A percentile compares a stretch with the other conserved stretches of the same genome.
Evolutionary conservation across 2,888 invertebrate species (phyloP).

Genomic region (Charanyca ferruginea): DNA sequence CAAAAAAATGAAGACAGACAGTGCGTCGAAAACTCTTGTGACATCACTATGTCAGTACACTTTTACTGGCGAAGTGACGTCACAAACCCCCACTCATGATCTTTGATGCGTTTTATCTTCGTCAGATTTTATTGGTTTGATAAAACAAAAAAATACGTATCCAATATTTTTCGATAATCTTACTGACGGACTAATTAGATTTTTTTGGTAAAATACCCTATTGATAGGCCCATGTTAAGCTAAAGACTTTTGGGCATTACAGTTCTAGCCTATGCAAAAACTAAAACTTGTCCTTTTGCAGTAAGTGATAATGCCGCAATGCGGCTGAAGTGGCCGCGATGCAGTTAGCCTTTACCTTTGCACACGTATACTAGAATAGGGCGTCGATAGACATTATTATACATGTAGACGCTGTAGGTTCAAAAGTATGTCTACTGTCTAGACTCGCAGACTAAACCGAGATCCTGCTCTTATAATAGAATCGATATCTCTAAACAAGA

Average conservation of each 20-base stretch:
- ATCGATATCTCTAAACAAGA: constrained; percentile 26
- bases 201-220: too few species aligned
- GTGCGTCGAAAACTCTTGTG: too few species aligned
- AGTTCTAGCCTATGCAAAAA: constrained; percentile 4
- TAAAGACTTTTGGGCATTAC: background rate
- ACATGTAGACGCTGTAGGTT: background rate
- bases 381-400: constrained; percentile 13
- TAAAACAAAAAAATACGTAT: too few species aligned
- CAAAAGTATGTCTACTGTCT: constrained; percentile 17
- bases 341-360: constrained; percentile 40
- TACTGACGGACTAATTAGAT: too few species aligned
- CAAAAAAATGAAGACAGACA: too few species aligned
- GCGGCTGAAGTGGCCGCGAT: constrained; percentile 47
- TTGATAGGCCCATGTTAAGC: background rate
- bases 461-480: constrained; percentile 26
- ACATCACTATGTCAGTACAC: too few species aligned
- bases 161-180: too few species aligned
- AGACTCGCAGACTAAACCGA: constrained; percentile 30
- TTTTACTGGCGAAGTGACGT: too few species aligned
- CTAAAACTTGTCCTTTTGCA: constrained; percentile 7
- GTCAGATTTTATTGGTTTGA: too few species aligned
- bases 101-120: too few species aligned
- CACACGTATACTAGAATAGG: constrained; percentile 23
- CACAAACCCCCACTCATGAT: too few species aligned
- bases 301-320: constrained; percentile 50